Evolutionary conservation across 2,888 invertebrate genomes (phyloP).

Genomic region (Tillus elongatus): DNA sequence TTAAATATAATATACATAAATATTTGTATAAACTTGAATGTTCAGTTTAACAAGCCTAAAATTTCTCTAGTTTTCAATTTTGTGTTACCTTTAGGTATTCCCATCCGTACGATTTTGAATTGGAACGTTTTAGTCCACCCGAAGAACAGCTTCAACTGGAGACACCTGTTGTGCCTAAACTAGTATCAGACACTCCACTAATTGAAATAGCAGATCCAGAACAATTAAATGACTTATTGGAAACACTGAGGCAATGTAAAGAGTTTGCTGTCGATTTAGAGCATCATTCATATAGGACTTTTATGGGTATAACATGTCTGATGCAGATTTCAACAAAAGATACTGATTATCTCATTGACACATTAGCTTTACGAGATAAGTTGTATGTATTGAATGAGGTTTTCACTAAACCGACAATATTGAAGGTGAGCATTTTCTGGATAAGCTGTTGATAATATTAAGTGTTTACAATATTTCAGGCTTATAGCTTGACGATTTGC

Average conservation of each 20-base stretch:
- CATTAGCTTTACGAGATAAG: conserved; percentile 72
- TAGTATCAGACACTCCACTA: conserved; percentile 55
- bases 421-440: conserved; percentile 63
- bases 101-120: conserved; percentile 83
- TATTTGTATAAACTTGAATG: no score
- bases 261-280: conserved; percentile 87
- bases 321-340: conserved; percentile 84
- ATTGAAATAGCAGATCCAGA: conserved; percentile 57
- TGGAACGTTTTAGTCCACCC: conserved; percentile 60
- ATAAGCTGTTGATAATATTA: no score
- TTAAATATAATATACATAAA: no score
- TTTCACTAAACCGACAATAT: conserved; percentile 79
- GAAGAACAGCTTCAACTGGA: conserved; percentile 37
- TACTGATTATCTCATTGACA: conserved; percentile 83
- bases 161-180: conserved; percentile 40
- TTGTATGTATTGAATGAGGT: conserved; percentile 75
- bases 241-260: conserved; percentile 54
- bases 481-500: no score
- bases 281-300: conserved; percentile 87
- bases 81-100: conserved; percentile 51
- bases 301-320: conserved; percentile 89
- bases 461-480: no score
- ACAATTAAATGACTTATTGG: conserved; percentile 55
- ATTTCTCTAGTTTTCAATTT: conserved; percentile 7
- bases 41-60: background rate